Base-by-base conservation (phyloP, 1,140 invertebrate species). In the Drosophila triauraria region DNA sequence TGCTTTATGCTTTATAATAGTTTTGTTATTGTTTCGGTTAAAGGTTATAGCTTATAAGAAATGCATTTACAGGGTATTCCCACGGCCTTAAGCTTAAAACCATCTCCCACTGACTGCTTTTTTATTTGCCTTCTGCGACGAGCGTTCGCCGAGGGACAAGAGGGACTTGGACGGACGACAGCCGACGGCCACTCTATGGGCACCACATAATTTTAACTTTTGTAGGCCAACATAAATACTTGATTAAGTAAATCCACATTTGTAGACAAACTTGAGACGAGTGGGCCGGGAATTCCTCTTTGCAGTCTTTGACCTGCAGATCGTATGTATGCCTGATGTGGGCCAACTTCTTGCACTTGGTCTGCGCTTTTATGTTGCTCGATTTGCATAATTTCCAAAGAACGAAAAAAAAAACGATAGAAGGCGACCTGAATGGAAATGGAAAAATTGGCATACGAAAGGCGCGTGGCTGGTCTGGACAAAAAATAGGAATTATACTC, bases 211-310 rank as follows among this genome's bases (percentile, higher is more conserved):
- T 82, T 82, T 78, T 67, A 82, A 82, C 58, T 82, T 82, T 82
- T 82, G 80, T 82, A 82, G 80, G 79, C 80, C 80, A 82, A 78
- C 80, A 82, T 82, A 82, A 82, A 82, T 78, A 82, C 80, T 82
- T 82, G 79, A 82, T 82, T 82, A 82, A 82, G 79, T 82, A 82
- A 82, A 82, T 82, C 80, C 80, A 82, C 79, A 82, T 82, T 82
- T 78, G 79, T 78, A 82, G 80, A 81, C 78, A 81, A 75, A 80
- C 78, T 61, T 71, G 74, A 78, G 65, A 71, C 79, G 75, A 56
- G 50, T 69, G 56, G 57, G 30, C 25, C 67, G 10, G 25, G 15
- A 23, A 25, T 23, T n/a, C 23, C 20, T 20, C 20, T 20, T 20
- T 20, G 20, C 46, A 72, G 69, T 48, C 70, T 57, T 43, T 72